phyloP scores from a whole-genome alignment of 53 echinoderm and acorn worm genomes.

The Echinarachnius parma region DNA sequence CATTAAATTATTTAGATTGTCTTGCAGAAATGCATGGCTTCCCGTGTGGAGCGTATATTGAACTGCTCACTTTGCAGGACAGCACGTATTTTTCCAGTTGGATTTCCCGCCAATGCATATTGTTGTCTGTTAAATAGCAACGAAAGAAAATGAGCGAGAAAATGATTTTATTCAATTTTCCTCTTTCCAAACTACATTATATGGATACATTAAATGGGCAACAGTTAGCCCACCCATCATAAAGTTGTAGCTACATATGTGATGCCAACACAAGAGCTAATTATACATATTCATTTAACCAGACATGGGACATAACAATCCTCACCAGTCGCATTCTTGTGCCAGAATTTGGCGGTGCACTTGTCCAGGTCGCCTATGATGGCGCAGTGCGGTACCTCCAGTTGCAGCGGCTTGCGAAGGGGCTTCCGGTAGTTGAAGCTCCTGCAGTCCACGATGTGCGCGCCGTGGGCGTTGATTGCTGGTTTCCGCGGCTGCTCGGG shows the following conservation, averaged over 20 bases:
- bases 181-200: too few relatives aligned
- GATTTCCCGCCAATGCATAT: conserved; percentile 6
- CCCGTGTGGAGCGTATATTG: conserved; percentile 24
- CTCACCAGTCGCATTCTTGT: too few relatives aligned
- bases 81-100: background rate
- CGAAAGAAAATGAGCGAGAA: too few relatives aligned
- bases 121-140: background rate
- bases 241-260: too few relatives aligned
- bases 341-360: conserved; percentile 27
- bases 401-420: conserved; percentile 18
- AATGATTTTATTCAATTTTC: too few relatives aligned
- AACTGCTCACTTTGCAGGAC: conserved; percentile 1
- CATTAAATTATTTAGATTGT: too few relatives aligned
- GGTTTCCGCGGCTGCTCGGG: background rate
- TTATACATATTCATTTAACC: too few relatives aligned
- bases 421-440: conserved; percentile 38
- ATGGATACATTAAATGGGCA: too few relatives aligned
- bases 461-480: conserved; percentile 11
- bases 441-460: conserved; percentile 18
- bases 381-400: conserved; percentile 39
- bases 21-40: conserved; percentile 20
- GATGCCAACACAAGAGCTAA: too few relatives aligned
- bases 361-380: conserved; percentile 20
- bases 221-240: too few relatives aligned
- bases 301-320: too few relatives aligned